Evolutionary conservation across 2,797 vertebrate species (phyloP).

Genomic region (Vespertilio murinus): DNA sequence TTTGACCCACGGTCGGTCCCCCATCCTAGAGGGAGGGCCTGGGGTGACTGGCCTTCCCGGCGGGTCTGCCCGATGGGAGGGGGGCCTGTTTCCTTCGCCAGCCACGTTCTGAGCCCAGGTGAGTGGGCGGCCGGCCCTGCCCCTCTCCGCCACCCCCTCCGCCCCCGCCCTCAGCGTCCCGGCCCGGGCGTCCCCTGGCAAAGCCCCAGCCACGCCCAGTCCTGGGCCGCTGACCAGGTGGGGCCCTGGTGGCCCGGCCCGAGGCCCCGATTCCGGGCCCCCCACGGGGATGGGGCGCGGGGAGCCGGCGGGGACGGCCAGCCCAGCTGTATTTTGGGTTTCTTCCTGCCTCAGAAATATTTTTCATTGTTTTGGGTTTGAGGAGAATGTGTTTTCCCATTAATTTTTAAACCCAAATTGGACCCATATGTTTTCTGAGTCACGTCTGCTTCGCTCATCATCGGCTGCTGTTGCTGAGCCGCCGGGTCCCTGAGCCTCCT

Average conservation of each 20-base stretch:
- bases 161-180: neutral
- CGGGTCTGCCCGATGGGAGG: neutral
- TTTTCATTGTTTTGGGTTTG: constrained; percentile 80
- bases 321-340: constrained; percentile 75
- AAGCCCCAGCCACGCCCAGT: neutral
- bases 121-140: neutral
- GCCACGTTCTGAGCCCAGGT: neutral
- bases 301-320: neutral
- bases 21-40: no score
- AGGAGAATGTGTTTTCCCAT: constrained; percentile 79
- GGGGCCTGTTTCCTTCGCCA: neutral
- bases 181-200: neutral
- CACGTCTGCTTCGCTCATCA: constrained; percentile 67
- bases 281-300: no score
- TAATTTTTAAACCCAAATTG: constrained; percentile 80
- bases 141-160: neutral
- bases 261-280: neutral
- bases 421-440: constrained; percentile 79
- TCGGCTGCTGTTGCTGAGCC: constrained; percentile 27
- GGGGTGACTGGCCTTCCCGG: no score
- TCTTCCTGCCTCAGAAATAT: constrained; percentile 78
- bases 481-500: constrained; percentile 45
- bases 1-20: no score
- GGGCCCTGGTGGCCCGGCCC: neutral
- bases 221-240: neutral